Evolutionary conservation across 2,113 vertebrate genomes (phyloP).

Genomic region (Reinhardtius hippoglossoides): DNA sequence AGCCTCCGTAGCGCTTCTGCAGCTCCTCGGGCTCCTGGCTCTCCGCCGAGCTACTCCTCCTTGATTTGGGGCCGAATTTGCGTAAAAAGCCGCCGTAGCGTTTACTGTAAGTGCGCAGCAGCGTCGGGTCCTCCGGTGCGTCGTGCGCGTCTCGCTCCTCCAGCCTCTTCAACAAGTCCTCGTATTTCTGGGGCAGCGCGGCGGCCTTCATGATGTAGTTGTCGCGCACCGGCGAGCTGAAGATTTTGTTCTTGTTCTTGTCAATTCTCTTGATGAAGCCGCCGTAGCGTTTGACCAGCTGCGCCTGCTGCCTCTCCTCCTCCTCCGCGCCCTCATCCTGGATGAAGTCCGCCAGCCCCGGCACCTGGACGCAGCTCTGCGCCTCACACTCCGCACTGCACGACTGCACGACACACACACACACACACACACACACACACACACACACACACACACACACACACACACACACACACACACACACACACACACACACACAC

Average conservation of each 20-base stretch:
- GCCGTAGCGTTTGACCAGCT: slow-evolving; percentile 82
- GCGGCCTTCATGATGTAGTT: slow-evolving; percentile 73
- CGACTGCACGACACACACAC: slow-evolving; percentile 76
- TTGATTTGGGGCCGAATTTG: slow-evolving; percentile 88
- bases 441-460: too few species aligned
- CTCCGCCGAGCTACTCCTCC: slow-evolving; percentile 79
- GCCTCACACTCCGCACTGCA: slow-evolving; percentile 89
- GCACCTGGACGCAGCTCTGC: slow-evolving; percentile 80
- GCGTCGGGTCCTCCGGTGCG: slow-evolving; percentile 57
- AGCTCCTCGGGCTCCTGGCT: slow-evolving; percentile 83
- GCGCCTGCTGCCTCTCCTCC: slow-evolving; percentile 47
- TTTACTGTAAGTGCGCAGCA: slow-evolving; percentile 63
- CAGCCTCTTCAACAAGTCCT: slow-evolving; percentile 74
- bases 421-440: too few species aligned
- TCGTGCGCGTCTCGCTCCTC: slow-evolving; percentile 65
- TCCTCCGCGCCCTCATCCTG: slow-evolving; percentile 56
- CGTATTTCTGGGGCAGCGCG: slow-evolving; percentile 76
- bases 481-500: background rate
- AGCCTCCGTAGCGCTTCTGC: slow-evolving; percentile 97
- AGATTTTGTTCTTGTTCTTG: slow-evolving; percentile 84
- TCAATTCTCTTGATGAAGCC: slow-evolving; percentile 88
- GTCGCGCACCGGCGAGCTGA: slow-evolving; percentile 77
- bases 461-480: background rate
- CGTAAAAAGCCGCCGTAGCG: slow-evolving; percentile 90
- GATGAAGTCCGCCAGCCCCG: slow-evolving; percentile 58